These are phyloP conservation scores for Tachina grossa DNA, from an alignment of 2,888 invertebrate species.

Conservation along the genomic window DNA sequence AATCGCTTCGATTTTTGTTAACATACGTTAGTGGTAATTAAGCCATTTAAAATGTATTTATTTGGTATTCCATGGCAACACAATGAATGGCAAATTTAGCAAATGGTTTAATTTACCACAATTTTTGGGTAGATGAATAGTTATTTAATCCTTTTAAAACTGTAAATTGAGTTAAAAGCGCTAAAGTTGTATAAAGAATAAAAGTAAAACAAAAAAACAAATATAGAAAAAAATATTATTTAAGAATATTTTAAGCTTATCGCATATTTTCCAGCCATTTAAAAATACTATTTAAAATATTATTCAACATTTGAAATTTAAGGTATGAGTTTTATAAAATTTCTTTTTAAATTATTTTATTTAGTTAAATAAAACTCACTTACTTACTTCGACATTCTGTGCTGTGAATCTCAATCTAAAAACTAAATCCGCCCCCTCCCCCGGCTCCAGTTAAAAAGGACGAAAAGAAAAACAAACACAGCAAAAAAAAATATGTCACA, in stretches of 20 bases:
- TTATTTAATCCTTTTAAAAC: slow-evolving; percentile 22
- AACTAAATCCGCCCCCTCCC: slow-evolving; percentile 17
- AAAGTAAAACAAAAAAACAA: no score
- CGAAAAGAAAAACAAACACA: background rate
- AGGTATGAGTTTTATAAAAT: background rate
- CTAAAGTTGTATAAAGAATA: background rate
- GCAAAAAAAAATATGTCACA: slow-evolving; percentile 41
- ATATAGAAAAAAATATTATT: no score
- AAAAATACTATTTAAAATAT: no score
- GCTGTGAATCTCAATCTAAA: slow-evolving; percentile 58
- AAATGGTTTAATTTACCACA: slow-evolving; percentile 58
- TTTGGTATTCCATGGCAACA: slow-evolving; percentile 43
- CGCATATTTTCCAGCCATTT: no score
- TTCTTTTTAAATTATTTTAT: background rate
- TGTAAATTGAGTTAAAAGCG: background rate
- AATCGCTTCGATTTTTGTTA: slow-evolving; percentile 49
- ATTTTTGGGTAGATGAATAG: background rate
- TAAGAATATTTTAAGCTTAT: no score
- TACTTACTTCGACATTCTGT: slow-evolving; percentile 45
- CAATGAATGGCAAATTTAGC: background rate
- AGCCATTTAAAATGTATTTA: slow-evolving; percentile 45
- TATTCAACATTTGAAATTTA: no score
- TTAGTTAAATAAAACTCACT: slow-evolving; percentile 4
- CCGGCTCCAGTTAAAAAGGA: background rate
- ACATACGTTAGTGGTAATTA: slow-evolving; percentile 55